Evolutionary conservation across 2,113 vertebrate genomes (phyloP), one percentile per base, ranked within the genome.

Genomic region (Tyrannus savana): DNA sequence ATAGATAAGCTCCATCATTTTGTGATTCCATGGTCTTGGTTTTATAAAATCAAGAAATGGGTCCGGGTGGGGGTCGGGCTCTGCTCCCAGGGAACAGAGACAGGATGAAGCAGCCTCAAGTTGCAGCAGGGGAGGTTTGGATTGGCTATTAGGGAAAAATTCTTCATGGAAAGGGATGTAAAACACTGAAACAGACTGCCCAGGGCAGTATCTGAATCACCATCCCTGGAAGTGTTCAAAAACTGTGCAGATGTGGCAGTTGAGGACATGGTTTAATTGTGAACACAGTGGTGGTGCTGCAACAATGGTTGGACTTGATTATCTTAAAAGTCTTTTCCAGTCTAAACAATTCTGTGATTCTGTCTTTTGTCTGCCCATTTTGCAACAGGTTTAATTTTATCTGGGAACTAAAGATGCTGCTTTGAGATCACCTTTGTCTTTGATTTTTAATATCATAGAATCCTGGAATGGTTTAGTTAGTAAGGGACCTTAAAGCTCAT

Each of bases 61-160:
- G 5, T 17, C 47, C 0, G 2, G 3, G 17, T 4, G 19, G 7
- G 12, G 4, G 3, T n/a, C 7, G 0, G 19, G 46, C 8, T 68
- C 5, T 75, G 0, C 15, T 82, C 19, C 10, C 39, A 25, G 24
- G n/a, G 11, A 42, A 28, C 30, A 41, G 62, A 46, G 24, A 82
- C 39, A 55, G 25, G 63, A 28, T 5, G 12, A 28, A 83, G 63
- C 0, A 1, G 18, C n/a, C 7, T 42, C 8, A 42, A 2, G 30
- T 8, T 83, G n/a, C 22, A 6, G 31, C 47, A 69, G 25, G 18
- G 9, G 12, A 69, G 31, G 35, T 63, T 56, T 28, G 69, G 41
- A 62, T 16, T 63, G 79, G 42, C 5, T 42, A 7, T 77, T 28
- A 71, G 63, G 49, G 35, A 77, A 84, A 56, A 33, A 16, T 24